A percentile compares a stretch with the other conserved stretches of the same genome.
These are phyloP conservation scores for Drosophila borborema DNA, from an alignment of 2,888 invertebrate species.

Conservation along the genomic window DNA sequence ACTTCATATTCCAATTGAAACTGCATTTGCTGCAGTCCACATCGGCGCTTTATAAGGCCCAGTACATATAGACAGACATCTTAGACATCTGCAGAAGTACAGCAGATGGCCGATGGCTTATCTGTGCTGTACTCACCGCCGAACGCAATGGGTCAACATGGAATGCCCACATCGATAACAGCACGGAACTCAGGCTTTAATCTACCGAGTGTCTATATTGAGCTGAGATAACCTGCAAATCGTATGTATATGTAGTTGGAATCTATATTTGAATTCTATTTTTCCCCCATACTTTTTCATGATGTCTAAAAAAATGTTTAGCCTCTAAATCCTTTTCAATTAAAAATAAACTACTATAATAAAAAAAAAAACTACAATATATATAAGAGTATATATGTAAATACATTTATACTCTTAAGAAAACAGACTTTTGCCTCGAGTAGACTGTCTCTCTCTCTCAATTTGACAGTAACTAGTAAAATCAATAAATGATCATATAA, in stretches of 20 bases:
- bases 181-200: background rate
- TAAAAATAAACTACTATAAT: conserved; percentile 39
- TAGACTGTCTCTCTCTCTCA: conserved; percentile 9
- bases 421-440: conserved; percentile 20
- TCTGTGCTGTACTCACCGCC: conserved; percentile 28
- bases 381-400: conserved; percentile 26
- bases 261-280: background rate
- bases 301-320: background rate
- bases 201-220: background rate
- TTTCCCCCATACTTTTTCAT: background rate
- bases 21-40: conserved; percentile 8
- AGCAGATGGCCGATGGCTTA: conserved; percentile 25
- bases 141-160: conserved; percentile 24
- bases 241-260: background rate
- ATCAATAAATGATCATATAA: conserved; percentile 56
- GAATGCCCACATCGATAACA: conserved; percentile 40
- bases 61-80: conserved; percentile 23
- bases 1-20: conserved; percentile 48
- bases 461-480: conserved; percentile 8
- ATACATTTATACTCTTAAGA: conserved; percentile 1
- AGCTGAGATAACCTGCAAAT: conserved; percentile 1
- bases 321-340: conserved; percentile 4
- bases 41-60: conserved; percentile 40
- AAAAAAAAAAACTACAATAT: conserved; percentile 22
- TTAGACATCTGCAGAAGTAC: conserved; percentile 1